Evolutionary conservation across 1,140 invertebrate genomes (phyloP), one percentile per base, ranked within the genome.

Genomic region (Andricus grossulariae): DNA sequence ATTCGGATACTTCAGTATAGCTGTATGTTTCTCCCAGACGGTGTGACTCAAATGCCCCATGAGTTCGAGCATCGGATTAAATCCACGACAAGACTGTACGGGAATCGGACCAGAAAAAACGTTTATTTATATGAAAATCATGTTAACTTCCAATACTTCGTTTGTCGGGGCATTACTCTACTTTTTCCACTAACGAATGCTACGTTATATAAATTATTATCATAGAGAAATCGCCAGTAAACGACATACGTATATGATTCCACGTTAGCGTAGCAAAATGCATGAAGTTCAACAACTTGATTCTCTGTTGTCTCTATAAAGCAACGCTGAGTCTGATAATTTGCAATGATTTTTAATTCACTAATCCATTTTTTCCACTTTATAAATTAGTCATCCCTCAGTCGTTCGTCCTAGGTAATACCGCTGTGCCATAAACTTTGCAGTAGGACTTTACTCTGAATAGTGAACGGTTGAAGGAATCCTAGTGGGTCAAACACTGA

Each of bases 401-500:
- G n/a, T n/a, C 18, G 15, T 6, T 79, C 77, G 45, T 83, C 80
- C 82, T 78, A 83, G 6, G 11, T 55, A 16, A 83, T 77, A 32
- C 50, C 54, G 25, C 74, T 78, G 2, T 10, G 16, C 86, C 88
- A 90, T 13, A 90, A 80, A 7, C 88, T 76, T 83, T 91, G 90
- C 1, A 92, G 70, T 8, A 91, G 60, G 8, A 90, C 89, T 82
- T 90, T 91, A 25, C 78, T 66, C 50, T 82, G 83, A 32, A 91
- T 86, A 12, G 77, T 84, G 50, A 88, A 86, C 10, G 90, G 87
- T 5, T 85, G 71, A 8, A 91, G 45, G 52, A 89, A 87, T 16
- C 90, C 90, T 13, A 88, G 78, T 6, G 88, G 86, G 74, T 92
- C 90, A 80, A 86, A 91, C 19, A 91, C 79, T 15, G 81, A 77